These are phyloP conservation scores for Diaphora mendica DNA, from an alignment of 2,888 invertebrate species.

Conservation along the genomic window DNA sequence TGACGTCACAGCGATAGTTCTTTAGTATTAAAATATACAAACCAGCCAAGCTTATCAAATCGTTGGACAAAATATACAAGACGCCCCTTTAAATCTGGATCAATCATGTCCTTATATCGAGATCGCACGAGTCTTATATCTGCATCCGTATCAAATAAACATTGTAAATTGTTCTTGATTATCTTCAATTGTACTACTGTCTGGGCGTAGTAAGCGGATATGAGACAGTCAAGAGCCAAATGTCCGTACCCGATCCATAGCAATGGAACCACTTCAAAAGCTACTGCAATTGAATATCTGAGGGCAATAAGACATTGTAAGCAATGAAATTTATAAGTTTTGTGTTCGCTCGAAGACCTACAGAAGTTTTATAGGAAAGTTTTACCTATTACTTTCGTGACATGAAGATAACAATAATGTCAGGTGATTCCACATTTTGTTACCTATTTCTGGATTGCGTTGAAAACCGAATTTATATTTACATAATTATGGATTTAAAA, in stretches of 20 bases:
- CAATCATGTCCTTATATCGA: slow-evolving; percentile 45
- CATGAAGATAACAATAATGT: no score
- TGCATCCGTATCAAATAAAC: slow-evolving; percentile 44
- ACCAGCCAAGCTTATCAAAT: slow-evolving; percentile 61
- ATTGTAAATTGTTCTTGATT: slow-evolving; percentile 57
- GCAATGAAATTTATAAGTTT: neutral
- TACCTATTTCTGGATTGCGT: neutral
- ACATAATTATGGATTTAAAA: neutral
- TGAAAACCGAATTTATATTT: neutral
- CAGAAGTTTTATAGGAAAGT: neutral
- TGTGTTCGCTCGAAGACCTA: neutral
- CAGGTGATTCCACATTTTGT: no score
- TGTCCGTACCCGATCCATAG: slow-evolving; percentile 59
- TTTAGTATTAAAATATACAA: slow-evolving; percentile 16
- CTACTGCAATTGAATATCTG: slow-evolving; percentile 54
- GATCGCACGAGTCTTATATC: neutral
- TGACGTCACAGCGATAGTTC: no score
- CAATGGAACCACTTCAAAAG: slow-evolving; percentile 46
- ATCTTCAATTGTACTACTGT: slow-evolving; percentile 61
- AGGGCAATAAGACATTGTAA: slow-evolving; percentile 22
- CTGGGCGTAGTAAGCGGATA: slow-evolving; percentile 60
- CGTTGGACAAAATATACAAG: slow-evolving; percentile 55
- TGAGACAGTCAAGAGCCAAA: slow-evolving; percentile 53
- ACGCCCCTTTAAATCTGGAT: slow-evolving; percentile 41
- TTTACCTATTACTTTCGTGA: no score